A percentile compares a stretch with the other conserved stretches of the same genome.
Conservation (phyloP, 2,113 vertebrate genomes). For the Mirounga angustirostris region DNA sequence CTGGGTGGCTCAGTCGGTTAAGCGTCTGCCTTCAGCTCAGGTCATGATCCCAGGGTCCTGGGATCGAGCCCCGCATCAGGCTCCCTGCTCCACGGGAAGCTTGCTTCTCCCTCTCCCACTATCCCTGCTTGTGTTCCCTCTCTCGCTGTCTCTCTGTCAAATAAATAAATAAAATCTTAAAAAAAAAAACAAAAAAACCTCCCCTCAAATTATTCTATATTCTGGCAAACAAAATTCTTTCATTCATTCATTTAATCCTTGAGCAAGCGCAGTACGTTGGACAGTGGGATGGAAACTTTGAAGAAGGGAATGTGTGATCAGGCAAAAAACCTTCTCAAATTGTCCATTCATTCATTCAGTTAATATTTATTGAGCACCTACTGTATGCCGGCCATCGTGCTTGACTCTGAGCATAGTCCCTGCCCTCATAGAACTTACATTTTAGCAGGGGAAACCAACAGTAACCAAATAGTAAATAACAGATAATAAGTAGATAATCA, state of each 20-base stretch:
- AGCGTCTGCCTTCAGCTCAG: no score
- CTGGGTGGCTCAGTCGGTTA: no score
- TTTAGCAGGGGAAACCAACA: not conserved
- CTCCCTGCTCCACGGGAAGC: no score
- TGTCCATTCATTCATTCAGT: not conserved
- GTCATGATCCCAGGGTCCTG: no score
- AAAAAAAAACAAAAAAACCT: not conserved
- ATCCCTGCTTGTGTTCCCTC: no score
- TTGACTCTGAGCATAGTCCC: not conserved
- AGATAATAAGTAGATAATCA: not conserved
- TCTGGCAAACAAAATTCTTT: not conserved
- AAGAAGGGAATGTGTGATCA: not conserved
- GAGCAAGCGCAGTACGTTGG: not conserved
- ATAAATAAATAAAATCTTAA: no score
- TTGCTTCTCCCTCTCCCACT: no score
- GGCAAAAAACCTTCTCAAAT: not conserved
- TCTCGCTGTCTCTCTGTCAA: no score
- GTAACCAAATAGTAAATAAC: not conserved
- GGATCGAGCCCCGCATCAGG: no score
- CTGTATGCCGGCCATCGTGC: not conserved
- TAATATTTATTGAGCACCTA: not conserved
- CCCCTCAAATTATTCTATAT: not conserved
- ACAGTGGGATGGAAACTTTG: not conserved
- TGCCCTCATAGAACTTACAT: not conserved
- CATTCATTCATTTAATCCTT: not conserved